Percentiles rank a stretch among this genome's conserved stretches.
Conservation (phyloP, 2,888 invertebrate species). For the Tachina fera region DNA sequence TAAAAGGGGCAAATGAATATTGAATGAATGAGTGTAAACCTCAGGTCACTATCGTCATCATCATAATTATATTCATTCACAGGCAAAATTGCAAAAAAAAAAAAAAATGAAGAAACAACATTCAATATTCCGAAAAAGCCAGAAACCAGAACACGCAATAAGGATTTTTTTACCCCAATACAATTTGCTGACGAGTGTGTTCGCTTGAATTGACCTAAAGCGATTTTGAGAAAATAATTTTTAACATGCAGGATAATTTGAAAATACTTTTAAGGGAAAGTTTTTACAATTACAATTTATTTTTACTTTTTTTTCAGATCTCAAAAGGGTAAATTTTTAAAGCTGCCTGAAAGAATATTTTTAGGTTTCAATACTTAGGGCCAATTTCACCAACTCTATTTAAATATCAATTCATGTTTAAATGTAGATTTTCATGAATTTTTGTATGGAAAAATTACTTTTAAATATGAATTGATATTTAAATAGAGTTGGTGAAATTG, state of each 20-base stretch:
- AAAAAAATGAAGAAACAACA: too few species aligned
- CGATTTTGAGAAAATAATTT: not conserved
- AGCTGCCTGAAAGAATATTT: too few species aligned
- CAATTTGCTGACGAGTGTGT: not conserved
- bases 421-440: too few species aligned
- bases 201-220: not conserved
- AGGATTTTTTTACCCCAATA: not conserved
- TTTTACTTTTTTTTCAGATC: too few species aligned
- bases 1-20: not conserved
- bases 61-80: constrained; percentile 15
- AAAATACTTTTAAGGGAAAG: not conserved
- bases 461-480: too few species aligned
- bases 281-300: too few species aligned
- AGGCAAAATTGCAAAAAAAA: not conserved
- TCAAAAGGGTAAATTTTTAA: too few species aligned
- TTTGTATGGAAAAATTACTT: too few species aligned
- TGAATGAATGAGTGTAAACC: not conserved
- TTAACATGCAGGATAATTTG: not conserved
- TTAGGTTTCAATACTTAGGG: too few species aligned
- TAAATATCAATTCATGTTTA: too few species aligned
- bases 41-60: not conserved
- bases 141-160: constrained; percentile 18
- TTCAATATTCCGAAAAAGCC: not conserved
- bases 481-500: too few species aligned
- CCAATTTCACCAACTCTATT: too few species aligned